Conservation (phyloP, 2,888 invertebrate species). For the Clanis bilineata region DNA sequence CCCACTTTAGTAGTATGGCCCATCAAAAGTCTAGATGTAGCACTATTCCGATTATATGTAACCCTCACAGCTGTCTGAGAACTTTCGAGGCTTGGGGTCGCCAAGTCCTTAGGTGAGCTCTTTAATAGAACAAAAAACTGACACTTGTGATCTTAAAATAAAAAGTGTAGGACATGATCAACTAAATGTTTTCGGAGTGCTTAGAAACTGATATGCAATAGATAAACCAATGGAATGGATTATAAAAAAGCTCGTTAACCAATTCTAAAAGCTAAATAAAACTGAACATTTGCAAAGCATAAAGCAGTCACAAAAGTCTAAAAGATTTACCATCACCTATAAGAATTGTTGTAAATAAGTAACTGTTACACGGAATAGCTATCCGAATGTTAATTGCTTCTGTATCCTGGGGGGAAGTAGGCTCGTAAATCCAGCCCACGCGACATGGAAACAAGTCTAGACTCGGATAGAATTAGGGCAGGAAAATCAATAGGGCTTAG, state of each 20-base stretch:
- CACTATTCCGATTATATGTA: too few relatives aligned
- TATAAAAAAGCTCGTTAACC: neutral
- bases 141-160: too few relatives aligned
- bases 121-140: too few relatives aligned
- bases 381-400: neutral
- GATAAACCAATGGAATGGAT: too few relatives aligned
- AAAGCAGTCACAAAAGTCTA: neutral
- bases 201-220: too few relatives aligned
- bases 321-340: neutral
- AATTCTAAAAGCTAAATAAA: neutral
- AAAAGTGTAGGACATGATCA: too few relatives aligned
- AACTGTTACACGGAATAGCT: neutral
- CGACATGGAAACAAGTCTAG: slow-evolving; percentile 38
- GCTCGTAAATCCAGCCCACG: slow-evolving; percentile 1
- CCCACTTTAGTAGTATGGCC: too few relatives aligned
- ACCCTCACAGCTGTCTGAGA: too few relatives aligned
- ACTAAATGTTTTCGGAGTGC: too few relatives aligned
- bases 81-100: too few relatives aligned
- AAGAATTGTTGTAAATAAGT: neutral
- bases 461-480: slow-evolving; percentile 47
- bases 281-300: neutral
- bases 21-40: too few relatives aligned
- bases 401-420: neutral
- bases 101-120: too few relatives aligned
- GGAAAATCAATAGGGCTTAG: slow-evolving; percentile 49